A percentile compares a stretch with the other conserved stretches of the same genome.
Evolutionary conservation across 2,797 vertebrate genomes (phyloP).

Genomic region (Philypnodon macrostomus): DNA sequence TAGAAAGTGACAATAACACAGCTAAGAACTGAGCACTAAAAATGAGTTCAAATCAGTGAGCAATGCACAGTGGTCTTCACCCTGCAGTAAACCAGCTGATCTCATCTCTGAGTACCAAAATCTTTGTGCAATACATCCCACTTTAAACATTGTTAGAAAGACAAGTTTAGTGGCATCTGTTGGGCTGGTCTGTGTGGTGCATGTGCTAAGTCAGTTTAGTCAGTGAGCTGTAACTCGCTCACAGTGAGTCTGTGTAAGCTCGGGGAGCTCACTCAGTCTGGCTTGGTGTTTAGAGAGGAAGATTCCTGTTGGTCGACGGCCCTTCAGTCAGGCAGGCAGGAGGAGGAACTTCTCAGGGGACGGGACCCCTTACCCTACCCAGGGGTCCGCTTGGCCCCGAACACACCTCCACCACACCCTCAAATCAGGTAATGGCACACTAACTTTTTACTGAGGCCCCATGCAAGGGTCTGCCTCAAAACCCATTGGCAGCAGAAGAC

Average conservation of each 20-base stretch:
- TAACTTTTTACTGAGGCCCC: slow-evolving; percentile 21
- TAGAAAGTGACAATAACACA: neutral
- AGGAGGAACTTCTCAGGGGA: slow-evolving; percentile 91
- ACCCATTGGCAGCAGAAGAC: slow-evolving; percentile 17
- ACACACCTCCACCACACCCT: slow-evolving; percentile 86
- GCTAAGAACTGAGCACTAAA: slow-evolving; percentile 1
- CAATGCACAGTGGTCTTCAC: slow-evolving; percentile 2
- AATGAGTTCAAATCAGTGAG: neutral
- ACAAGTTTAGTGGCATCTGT: too few species aligned
- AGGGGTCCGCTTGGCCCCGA: slow-evolving; percentile 80
- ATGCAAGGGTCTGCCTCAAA: slow-evolving; percentile 6
- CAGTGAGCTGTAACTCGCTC: slow-evolving; percentile 9
- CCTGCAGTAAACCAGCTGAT: slow-evolving; percentile 3
- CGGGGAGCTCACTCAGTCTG: slow-evolving; percentile 85
- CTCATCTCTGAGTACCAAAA: neutral
- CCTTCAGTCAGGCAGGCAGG: slow-evolving; percentile 89
- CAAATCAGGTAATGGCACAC: slow-evolving; percentile 84
- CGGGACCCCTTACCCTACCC: slow-evolving; percentile 84
- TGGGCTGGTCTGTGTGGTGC: slow-evolving; percentile 46
- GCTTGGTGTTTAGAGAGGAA: slow-evolving; percentile 97
- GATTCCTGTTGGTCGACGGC: slow-evolving; percentile 90
- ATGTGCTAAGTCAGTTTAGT: slow-evolving; percentile 6
- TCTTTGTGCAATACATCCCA: too few species aligned
- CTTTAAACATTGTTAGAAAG: too few species aligned
- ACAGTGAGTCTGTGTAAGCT: slow-evolving; percentile 34